A percentile compares a stretch with the other conserved stretches of the same genome.
These are phyloP conservation scores for Dimorphilus gyrociliatus DNA, from an alignment of 2,888 invertebrate genomes.

Conservation along the genomic window DNA sequence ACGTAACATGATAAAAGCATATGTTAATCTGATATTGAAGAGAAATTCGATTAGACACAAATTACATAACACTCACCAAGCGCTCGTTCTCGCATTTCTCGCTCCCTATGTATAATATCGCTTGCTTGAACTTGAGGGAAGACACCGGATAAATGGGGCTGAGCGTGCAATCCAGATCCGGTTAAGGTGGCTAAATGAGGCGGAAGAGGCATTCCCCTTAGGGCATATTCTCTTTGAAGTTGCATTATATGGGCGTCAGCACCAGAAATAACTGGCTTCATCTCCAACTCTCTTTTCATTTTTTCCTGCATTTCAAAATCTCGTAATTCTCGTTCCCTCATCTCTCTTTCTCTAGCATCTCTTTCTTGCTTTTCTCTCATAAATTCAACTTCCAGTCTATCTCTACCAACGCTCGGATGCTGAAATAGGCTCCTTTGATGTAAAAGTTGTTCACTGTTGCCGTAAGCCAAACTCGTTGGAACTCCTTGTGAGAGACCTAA, in stretches of 20 bases:
- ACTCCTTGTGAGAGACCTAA: conserved; percentile 12
- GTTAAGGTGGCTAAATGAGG: conserved; percentile 8
- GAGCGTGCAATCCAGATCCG: conserved; percentile 40
- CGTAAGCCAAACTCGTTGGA: no score
- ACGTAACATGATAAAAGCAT: no score
- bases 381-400: conserved; percentile 44
- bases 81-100: conserved; percentile 61
- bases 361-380: conserved; percentile 53
- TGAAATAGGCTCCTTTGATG: neutral
- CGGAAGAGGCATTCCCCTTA: conserved; percentile 9
- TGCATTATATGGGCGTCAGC: conserved; percentile 47
- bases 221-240: conserved; percentile 47
- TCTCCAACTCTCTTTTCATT: conserved; percentile 65
- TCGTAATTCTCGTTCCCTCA: conserved; percentile 43
- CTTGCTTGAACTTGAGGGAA: conserved; percentile 45
- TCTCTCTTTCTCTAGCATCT: conserved; percentile 30
- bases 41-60: no score
- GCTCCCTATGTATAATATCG: conserved; percentile 58
- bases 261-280: conserved; percentile 38
- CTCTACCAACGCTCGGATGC: neutral
- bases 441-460: neutral
- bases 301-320: conserved; percentile 60
- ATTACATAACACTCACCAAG: conserved; percentile 10
- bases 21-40: no score
- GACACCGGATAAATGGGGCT: conserved; percentile 35